Percentiles rank a stretch among this genome's conserved stretches.
These are phyloP conservation scores for Magallana nippona DNA, from an alignment of 2,888 invertebrate species.

Conservation along the genomic window DNA sequence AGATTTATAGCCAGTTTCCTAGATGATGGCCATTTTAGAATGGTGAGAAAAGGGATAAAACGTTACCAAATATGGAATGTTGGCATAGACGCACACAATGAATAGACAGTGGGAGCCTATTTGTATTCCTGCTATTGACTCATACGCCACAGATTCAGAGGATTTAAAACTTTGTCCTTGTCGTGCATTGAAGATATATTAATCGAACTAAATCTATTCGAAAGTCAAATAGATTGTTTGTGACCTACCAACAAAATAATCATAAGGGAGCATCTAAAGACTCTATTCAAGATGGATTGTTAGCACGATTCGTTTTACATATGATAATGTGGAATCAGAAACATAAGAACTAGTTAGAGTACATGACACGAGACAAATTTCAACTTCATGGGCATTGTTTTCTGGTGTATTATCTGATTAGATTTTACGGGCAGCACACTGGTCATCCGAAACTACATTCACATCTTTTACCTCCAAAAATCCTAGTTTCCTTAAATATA, in stretches of 20 bases:
- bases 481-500: too few species aligned
- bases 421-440: not conserved
- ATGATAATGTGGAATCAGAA: not conserved
- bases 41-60: slow-evolving; percentile 28
- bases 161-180: slow-evolving; percentile 40
- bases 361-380: slow-evolving; percentile 20
- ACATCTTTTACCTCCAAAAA: too few species aligned
- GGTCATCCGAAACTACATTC: slow-evolving; percentile 24
- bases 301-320: not conserved
- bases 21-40: slow-evolving; percentile 32
- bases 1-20: not conserved
- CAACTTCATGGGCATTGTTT: not conserved
- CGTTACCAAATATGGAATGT: slow-evolving; percentile 34
- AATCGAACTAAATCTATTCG: not conserved
- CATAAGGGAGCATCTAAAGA: slow-evolving; percentile 3
- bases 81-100: slow-evolving; percentile 31
- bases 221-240: slow-evolving; percentile 6
- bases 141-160: slow-evolving; percentile 32
- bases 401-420: not conserved
- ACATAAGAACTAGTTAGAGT: not conserved
- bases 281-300: too few species aligned
- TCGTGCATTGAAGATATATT: slow-evolving; percentile 23
- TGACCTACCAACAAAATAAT: not conserved
- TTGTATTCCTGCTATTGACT: slow-evolving; percentile 37
- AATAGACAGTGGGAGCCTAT: slow-evolving; percentile 28